phyloP scores from a whole-genome alignment of 2,113 vertebrate species.

The Trinectes maculatus region DNA sequence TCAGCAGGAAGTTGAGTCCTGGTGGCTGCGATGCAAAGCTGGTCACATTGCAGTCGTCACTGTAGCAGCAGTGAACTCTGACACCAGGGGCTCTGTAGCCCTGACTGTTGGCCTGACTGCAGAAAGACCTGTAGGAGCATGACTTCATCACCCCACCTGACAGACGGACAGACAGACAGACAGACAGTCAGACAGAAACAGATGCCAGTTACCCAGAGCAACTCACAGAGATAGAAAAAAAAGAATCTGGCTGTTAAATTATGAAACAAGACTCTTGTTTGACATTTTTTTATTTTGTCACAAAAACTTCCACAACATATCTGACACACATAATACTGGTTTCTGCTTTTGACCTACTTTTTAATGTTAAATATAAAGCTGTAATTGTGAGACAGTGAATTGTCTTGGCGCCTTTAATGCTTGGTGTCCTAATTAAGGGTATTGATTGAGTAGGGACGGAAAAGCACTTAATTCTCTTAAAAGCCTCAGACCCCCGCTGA shows the following conservation, averaged over 20 bases:
- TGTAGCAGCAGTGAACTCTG: constrained; percentile 89
- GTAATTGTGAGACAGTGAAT: constrained; percentile 1
- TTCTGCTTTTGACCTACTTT: background rate
- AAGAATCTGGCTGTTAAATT: no score
- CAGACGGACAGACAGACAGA: constrained; percentile 40
- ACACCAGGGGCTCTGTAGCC: constrained; percentile 84
- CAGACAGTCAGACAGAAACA: constrained; percentile 35
- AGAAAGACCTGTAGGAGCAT: constrained; percentile 90
- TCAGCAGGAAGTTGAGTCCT: constrained; percentile 53
- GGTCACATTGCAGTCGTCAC: constrained; percentile 85
- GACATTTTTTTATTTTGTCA: no score
- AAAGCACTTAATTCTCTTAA: constrained; percentile 61
- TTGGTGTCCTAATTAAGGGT: constrained; percentile 58
- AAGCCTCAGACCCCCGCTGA: constrained; percentile 62
- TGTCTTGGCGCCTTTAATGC: constrained; percentile 36
- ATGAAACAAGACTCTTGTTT: no score
- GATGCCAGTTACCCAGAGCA: background rate
- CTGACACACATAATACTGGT: background rate
- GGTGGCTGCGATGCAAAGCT: constrained; percentile 62
- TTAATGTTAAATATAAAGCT: background rate
- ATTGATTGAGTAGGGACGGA: constrained; percentile 35
- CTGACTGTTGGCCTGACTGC: constrained; percentile 86
- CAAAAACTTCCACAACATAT: background rate
- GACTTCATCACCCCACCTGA: constrained; percentile 91
- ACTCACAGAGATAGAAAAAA: background rate